Base-by-base conservation (phyloP, 2,797 vertebrate species). In the Paratrypauchen microcephalus region DNA sequence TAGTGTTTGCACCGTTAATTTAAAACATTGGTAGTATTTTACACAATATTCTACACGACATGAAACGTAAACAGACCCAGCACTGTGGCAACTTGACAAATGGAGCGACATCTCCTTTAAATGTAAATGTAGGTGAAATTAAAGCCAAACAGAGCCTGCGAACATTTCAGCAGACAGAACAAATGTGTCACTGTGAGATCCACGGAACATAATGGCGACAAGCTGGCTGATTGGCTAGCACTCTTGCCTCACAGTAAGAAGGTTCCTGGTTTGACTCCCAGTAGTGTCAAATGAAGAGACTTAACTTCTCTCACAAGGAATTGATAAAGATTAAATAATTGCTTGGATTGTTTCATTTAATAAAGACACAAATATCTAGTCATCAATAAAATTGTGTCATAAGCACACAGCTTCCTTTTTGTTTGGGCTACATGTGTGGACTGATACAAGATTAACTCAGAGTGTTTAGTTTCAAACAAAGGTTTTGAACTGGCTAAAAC, bases 381-480 rank as follows among this genome's bases (percentile, higher is more conserved):
- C 28, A 36, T n/a, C 8, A 9, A 13, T 52, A 21, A 52, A 52
- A 21, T 52, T 3, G 21, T 45, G 41, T 45, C 41, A 45, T 45
- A 9, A 23, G 4, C 11, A 12, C 52, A 52, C 21, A 21, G 19
- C 21, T 55, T 23, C 52, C 4, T 23, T 23, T 55, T 61, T 59
- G 28, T 59, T 59, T 59, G 28, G 7, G 5, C 13, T 54, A 55
- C 52, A 55, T 28, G 28, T 8, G 36, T 23, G 41, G n/a, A 36
- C 24, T 30, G 5, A 6, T 50, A 30, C 41, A 62, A 19, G 41
- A 30, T 12, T 61, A 58, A 59, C 63, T 68, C 16, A 72, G 59
- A 69, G 28, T 21, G 57, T 73, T 73, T 26, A 69, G 52, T 68
- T 32, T 73, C 9, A 70, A 64, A 72, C 71, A 80, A 74, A 69